Evolutionary conservation across 2,113 vertebrate species (phyloP).

Genomic region (Oreochromis spilurus): DNA sequence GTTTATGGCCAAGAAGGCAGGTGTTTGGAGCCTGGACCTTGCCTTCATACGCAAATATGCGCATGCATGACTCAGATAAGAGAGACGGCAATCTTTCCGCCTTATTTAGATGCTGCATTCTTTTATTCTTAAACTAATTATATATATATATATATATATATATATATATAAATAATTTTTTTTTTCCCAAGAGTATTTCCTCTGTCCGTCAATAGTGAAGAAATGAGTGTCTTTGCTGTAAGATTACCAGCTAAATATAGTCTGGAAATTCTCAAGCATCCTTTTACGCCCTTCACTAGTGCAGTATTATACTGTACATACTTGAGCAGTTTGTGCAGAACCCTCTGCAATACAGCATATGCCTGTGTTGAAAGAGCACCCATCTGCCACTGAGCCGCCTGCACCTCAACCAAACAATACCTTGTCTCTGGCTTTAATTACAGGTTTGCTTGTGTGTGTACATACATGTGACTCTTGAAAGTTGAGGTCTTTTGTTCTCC

Average conservation of each 20-base stretch:
- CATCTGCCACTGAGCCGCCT: conserved; percentile 77
- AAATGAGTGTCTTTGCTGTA: background rate
- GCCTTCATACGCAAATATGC: conserved; percentile 70
- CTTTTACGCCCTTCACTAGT: background rate
- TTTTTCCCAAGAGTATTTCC: background rate
- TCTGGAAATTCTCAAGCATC: background rate
- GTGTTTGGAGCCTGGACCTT: conserved; percentile 76
- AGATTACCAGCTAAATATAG: background rate
- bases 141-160: background rate
- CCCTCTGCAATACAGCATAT: conserved; percentile 73
- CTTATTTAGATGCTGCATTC: conserved; percentile 9
- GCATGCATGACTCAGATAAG: conserved; percentile 38
- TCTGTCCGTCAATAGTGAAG: background rate
- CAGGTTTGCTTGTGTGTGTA: conserved; percentile 74
- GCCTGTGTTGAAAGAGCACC: conserved; percentile 73
- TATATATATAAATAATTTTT: rapidly evolving
- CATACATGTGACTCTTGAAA: conserved; percentile 56
- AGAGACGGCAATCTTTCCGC: background rate
- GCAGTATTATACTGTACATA: conserved; percentile 19
- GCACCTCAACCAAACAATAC: conserved; percentile 72
- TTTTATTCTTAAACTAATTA: background rate
- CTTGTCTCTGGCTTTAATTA: conserved; percentile 76
- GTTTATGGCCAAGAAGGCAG: conserved; percentile 76
- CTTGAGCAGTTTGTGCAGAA: conserved; percentile 59
- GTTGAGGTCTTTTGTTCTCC: conserved; percentile 82